Conservation (phyloP, 2,888 invertebrate species). For the Andrena chrysosceles region DNA sequence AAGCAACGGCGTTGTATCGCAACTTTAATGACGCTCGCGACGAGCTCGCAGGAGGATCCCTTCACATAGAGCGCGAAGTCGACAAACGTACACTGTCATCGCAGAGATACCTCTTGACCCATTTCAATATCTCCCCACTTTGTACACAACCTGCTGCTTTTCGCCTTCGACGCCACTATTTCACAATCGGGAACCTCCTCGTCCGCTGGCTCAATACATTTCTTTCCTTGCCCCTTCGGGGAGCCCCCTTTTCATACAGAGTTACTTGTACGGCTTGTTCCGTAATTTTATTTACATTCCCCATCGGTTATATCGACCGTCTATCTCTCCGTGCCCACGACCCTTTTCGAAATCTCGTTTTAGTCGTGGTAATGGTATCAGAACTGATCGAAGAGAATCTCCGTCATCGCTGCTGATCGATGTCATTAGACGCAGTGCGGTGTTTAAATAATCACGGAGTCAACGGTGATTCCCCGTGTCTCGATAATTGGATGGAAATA, state of each 20-base stretch:
- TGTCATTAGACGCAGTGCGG: constrained; percentile 39
- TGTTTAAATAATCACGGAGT: constrained; percentile 18
- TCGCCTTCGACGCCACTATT: constrained; percentile 57
- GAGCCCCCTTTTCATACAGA: not conserved
- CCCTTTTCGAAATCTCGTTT: too few relatives aligned
- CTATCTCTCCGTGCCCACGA: not conserved
- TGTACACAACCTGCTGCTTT: constrained; percentile 64
- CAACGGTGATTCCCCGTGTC: not conserved
- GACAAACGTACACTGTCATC: constrained; percentile 63
- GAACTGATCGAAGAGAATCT: constrained; percentile 9
- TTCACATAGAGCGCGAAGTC: constrained; percentile 49
- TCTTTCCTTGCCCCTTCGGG: constrained; percentile 18
- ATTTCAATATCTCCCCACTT: constrained; percentile 69
- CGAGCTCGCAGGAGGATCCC: constrained; percentile 32
- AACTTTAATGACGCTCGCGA: constrained; percentile 16
- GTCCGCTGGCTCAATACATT: constrained; percentile 21
- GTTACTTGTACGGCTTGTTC: not conserved
- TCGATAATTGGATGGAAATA: not conserved
- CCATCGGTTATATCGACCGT: not conserved
- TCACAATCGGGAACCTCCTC: constrained; percentile 56
- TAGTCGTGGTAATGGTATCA: not conserved
- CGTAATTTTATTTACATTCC: not conserved
- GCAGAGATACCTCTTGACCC: constrained; percentile 67
- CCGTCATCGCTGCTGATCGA: constrained; percentile 16
- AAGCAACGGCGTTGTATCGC: not conserved